A percentile compares a stretch with the other conserved stretches of the same genome.
phyloP scores from a whole-genome alignment of 2,113 vertebrate species.

The Callipepla squamata region DNA sequence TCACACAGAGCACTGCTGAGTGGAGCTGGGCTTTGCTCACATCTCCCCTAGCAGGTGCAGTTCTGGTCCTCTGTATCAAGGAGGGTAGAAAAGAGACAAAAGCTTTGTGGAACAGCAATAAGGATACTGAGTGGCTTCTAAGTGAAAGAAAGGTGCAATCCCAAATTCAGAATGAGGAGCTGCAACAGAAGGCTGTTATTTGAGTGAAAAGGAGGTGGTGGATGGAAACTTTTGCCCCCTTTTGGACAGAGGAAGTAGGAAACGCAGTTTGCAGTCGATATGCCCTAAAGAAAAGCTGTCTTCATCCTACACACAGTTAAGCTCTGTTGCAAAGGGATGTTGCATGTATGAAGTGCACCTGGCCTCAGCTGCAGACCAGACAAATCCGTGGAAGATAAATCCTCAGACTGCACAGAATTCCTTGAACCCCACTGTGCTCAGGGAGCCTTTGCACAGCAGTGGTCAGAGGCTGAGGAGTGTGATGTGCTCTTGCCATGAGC shows the following conservation, averaged over 20 bases:
- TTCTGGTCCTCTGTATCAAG: neutral
- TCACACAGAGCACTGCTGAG: neutral
- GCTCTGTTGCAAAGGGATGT: neutral
- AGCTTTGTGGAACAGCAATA: neutral
- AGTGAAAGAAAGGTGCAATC: neutral
- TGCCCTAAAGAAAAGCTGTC: neutral
- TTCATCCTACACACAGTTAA: fast-evolving
- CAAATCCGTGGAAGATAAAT: neutral
- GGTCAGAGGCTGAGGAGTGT: neutral
- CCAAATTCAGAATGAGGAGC: neutral
- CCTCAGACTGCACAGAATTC: neutral
- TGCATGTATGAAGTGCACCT: neutral
- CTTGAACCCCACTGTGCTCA: neutral
- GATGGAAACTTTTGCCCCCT: neutral
- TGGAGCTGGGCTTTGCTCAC: neutral
- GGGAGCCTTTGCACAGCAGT: neutral
- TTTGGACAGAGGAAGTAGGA: neutral
- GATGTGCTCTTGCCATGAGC: neutral
- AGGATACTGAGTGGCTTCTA: neutral
- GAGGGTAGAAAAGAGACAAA: neutral
- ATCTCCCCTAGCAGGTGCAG: neutral
- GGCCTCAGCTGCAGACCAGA: neutral
- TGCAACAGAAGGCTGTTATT: neutral
- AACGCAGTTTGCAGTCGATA: neutral
- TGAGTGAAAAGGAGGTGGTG: neutral